Percentiles rank a stretch among this genome's conserved stretches.
phyloP scores from a whole-genome alignment of 1,140 invertebrate genomes.

The Lordiphosa mommai region DNA sequence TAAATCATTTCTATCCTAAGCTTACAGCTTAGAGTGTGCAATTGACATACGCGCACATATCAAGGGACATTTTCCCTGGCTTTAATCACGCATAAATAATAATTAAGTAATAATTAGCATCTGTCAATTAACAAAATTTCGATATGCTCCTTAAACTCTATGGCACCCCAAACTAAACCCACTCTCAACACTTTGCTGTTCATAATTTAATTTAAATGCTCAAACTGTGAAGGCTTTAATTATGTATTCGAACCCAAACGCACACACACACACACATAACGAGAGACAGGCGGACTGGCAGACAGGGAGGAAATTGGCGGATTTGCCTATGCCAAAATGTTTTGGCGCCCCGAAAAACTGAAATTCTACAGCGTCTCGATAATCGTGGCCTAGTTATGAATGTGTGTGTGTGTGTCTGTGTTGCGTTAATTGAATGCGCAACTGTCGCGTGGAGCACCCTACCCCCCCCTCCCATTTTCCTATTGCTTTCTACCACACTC shows the following conservation, averaged over 20 bases:
- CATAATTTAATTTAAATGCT: slow-evolving; percentile 75
- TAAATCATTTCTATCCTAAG: no score
- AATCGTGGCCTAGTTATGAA: slow-evolving; percentile 54
- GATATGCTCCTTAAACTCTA: slow-evolving; percentile 36
- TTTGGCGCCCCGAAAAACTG: slow-evolving; percentile 45
- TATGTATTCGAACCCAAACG: slow-evolving; percentile 56
- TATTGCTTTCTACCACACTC: neutral
- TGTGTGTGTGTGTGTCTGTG: slow-evolving; percentile 22
- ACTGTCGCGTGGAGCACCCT: slow-evolving; percentile 43
- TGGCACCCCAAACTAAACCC: neutral
- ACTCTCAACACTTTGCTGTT: slow-evolving; percentile 10
- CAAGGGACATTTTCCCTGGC: no score
- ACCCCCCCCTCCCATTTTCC: neutral
- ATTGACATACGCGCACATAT: no score
- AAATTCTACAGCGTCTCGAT: slow-evolving; percentile 52
- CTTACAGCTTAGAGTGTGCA: no score
- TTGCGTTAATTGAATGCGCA: slow-evolving; percentile 72
- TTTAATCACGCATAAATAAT: slow-evolving; percentile 49
- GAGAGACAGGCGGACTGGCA: slow-evolving; percentile 4
- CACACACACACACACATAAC: neutral
- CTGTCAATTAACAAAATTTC: slow-evolving; percentile 65
- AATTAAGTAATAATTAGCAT: slow-evolving; percentile 74
- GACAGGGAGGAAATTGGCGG: neutral
- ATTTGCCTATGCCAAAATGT: slow-evolving; percentile 53
- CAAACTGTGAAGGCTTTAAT: slow-evolving; percentile 72